Percentiles rank a stretch among this genome's conserved stretches.
Conservation (phyloP, 2,113 vertebrate species). For the Phaetusa simplex region DNA sequence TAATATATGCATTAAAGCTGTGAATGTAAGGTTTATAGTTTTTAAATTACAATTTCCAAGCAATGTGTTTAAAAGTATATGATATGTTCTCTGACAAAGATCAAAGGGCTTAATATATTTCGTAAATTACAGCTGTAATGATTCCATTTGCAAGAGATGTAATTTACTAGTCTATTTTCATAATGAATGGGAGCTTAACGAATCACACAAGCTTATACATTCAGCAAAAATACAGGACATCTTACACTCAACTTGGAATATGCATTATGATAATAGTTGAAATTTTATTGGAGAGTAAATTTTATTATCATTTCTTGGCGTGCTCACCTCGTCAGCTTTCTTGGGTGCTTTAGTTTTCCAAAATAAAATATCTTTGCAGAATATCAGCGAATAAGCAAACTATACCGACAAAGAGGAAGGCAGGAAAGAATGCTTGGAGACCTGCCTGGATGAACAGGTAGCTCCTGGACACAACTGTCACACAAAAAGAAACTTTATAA, state of each 20-base stretch:
- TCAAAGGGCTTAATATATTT: constrained; percentile 76
- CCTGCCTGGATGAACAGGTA: too few relatives aligned
- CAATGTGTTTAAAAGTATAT: constrained; percentile 71
- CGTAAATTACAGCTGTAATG: constrained; percentile 76
- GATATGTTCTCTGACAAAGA: constrained; percentile 66
- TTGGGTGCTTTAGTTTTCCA: neutral
- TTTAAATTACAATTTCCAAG: constrained; percentile 66
- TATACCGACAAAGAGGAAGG: too few relatives aligned
- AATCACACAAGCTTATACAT: constrained; percentile 62
- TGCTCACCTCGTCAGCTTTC: neutral
- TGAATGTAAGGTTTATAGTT: constrained; percentile 51
- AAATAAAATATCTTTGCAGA: neutral
- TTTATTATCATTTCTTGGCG: neutral
- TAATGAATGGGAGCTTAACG: constrained; percentile 75
- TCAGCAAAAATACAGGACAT: constrained; percentile 57
- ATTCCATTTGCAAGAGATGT: constrained; percentile 76
- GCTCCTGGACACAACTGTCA: too few relatives aligned
- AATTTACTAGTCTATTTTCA: constrained; percentile 75
- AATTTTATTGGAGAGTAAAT: constrained; percentile 19
- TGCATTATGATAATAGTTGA: constrained; percentile 42
- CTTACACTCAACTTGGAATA: constrained; percentile 38
- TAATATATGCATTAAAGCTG: constrained; percentile 47
- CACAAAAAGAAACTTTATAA: too few relatives aligned
- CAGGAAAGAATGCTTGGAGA: too few relatives aligned
- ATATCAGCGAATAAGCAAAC: neutral